These are phyloP conservation scores for Yasuhikotakia modesta DNA, from an alignment of 2,797 vertebrate genomes.

Conservation along the genomic window DNA sequence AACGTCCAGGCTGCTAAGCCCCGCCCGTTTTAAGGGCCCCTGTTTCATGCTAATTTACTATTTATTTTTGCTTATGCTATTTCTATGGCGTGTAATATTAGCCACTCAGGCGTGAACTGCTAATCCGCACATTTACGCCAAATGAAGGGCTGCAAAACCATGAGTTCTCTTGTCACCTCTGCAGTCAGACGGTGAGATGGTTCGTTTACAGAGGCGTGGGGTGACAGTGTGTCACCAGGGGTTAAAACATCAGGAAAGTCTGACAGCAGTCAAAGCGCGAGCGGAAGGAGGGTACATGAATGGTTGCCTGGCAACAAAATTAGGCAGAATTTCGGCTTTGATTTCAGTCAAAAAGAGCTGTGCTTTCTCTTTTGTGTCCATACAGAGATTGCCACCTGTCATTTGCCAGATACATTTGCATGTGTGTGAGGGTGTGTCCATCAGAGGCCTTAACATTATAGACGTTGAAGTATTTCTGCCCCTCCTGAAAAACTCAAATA, in stretches of 20 bases:
- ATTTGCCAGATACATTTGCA: constrained; percentile 33
- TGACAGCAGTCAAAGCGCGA: constrained; percentile 46
- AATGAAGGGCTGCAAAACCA: constrained; percentile 23
- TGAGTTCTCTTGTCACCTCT: constrained; percentile 45
- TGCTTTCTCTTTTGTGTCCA: constrained; percentile 58
- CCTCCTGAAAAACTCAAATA: background rate
- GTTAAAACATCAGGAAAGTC: constrained; percentile 49
- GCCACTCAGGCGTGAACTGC: constrained; percentile 7
- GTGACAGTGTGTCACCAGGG: constrained; percentile 45
- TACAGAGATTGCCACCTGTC: constrained; percentile 62
- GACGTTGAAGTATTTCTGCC: background rate
- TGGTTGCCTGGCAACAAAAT: constrained; percentile 76
- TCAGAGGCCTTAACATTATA: background rate
- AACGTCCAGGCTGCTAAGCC: background rate
- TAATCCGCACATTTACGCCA: constrained; percentile 23
- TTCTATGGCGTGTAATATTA: constrained; percentile 33
- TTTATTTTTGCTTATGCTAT: constrained; percentile 1
- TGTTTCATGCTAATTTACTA: background rate
- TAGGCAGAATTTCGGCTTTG: constrained; percentile 63
- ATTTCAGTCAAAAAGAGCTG: constrained; percentile 56
- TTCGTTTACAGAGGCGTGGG: constrained; percentile 30
- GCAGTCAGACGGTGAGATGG: constrained; percentile 25
- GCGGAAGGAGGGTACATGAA: constrained; percentile 64
- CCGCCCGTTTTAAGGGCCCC: background rate
- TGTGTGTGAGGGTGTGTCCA: constrained; percentile 14